phyloP scores from a whole-genome alignment of 2,113 vertebrate genomes.

The Elephantulus edwardii region DNA sequence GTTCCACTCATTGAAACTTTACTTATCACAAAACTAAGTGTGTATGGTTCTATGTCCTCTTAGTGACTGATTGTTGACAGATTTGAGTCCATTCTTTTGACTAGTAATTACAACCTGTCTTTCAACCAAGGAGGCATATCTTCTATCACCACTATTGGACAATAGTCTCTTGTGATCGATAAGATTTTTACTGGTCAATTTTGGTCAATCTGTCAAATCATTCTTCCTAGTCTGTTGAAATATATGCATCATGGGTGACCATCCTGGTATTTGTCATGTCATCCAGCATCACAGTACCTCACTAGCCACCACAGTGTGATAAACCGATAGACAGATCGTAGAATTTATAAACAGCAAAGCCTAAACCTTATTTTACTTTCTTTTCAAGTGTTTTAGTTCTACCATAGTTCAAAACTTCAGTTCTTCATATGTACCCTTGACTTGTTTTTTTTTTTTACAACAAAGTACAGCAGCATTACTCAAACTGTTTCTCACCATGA shows the following conservation, averaged over 20 bases:
- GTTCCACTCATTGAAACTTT: not conserved
- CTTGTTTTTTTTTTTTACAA: not conserved
- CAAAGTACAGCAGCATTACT: not conserved
- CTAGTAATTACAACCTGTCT: not conserved
- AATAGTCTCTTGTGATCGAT: not conserved
- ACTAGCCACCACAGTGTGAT: not conserved
- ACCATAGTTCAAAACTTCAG: not conserved
- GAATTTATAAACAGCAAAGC: not conserved
- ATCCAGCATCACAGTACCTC: too few species aligned
- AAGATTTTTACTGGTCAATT: too few species aligned
- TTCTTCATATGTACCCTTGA: not conserved
- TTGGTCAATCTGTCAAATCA: too few species aligned
- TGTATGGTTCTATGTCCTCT: not conserved
- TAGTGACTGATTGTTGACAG: not conserved
- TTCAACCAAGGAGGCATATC: not conserved
- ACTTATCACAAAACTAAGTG: not conserved
- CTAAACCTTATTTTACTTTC: conserved; percentile 1
- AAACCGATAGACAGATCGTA: not conserved
- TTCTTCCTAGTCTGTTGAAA: too few species aligned
- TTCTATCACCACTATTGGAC: not conserved
- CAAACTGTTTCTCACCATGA: not conserved
- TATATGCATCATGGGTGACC: too few species aligned
- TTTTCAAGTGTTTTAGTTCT: not conserved
- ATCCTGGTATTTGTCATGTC: too few species aligned
- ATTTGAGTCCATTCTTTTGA: not conserved